Conservation (phyloP, 2,797 vertebrate species). For the Gymnocypris eckloni region DNA sequence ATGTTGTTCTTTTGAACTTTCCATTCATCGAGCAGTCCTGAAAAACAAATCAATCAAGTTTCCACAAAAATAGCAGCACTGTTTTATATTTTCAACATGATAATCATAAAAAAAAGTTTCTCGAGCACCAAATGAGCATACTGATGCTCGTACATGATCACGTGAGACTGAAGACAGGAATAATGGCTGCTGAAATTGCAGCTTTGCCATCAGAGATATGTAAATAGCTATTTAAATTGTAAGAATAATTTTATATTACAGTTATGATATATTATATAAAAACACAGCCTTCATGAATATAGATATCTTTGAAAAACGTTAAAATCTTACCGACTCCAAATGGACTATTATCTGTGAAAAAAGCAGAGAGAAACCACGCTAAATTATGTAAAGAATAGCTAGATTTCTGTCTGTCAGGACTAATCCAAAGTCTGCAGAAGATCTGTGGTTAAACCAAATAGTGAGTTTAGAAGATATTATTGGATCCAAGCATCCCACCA, state of each 20-base stretch:
- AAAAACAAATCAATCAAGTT: neutral
- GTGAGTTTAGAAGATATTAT: slow-evolving; percentile 22
- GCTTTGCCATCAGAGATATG: neutral
- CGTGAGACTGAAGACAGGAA: neutral
- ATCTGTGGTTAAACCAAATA: slow-evolving; percentile 16
- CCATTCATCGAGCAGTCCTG: neutral
- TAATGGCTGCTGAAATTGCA: neutral
- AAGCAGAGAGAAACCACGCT: neutral
- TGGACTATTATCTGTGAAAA: neutral
- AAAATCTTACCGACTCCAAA: neutral
- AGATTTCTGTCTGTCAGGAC: neutral
- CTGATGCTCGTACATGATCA: neutral
- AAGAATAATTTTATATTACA: neutral
- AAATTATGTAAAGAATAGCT: neutral
- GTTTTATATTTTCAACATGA: neutral
- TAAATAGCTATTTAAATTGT: neutral
- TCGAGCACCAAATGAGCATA: neutral
- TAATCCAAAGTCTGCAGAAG: neutral
- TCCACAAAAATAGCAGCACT: neutral
- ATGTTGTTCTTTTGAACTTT: neutral
- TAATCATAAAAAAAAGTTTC: neutral
- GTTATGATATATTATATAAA: neutral
- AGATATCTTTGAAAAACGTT: neutral
- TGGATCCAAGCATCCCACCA: slow-evolving; percentile 9
- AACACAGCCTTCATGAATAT: neutral